These are phyloP conservation scores for Agelastica alni DNA, from an alignment of 2,888 invertebrate species.

Conservation along the genomic window DNA sequence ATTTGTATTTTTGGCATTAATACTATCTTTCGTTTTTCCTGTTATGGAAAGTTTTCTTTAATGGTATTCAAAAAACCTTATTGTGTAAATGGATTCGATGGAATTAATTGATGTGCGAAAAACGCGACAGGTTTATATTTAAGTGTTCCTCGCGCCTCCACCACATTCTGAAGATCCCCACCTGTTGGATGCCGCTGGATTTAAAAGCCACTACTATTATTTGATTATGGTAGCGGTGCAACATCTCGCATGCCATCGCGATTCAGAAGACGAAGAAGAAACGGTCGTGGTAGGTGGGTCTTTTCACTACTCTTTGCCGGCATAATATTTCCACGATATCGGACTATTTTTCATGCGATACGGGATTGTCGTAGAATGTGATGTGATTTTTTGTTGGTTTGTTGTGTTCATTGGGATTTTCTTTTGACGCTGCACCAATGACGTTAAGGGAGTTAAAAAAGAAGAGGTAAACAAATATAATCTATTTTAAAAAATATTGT, in stretches of 20 bases:
- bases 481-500: no score
- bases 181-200: conserved; percentile 28
- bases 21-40: no score
- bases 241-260: conserved; percentile 32
- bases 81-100: no score
- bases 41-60: no score
- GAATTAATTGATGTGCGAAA: no score
- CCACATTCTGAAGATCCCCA: no score
- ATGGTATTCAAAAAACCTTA: no score
- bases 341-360: background rate
- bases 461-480: conserved; percentile 11
- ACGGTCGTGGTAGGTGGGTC: conserved; percentile 31
- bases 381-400: background rate
- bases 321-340: background rate
- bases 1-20: no score
- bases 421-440: background rate
- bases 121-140: no score
- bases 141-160: no score
- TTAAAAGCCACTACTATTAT: conserved; percentile 35
- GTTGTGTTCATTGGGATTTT: background rate
- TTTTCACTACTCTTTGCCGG: conserved; percentile 24
- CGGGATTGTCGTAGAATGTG: background rate
- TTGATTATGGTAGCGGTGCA: conserved; percentile 37
- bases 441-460: conserved; percentile 9
- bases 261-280: conserved; percentile 24